Conservation (phyloP, 2,888 invertebrate genomes). For the Stegophylla sp. region DNA sequence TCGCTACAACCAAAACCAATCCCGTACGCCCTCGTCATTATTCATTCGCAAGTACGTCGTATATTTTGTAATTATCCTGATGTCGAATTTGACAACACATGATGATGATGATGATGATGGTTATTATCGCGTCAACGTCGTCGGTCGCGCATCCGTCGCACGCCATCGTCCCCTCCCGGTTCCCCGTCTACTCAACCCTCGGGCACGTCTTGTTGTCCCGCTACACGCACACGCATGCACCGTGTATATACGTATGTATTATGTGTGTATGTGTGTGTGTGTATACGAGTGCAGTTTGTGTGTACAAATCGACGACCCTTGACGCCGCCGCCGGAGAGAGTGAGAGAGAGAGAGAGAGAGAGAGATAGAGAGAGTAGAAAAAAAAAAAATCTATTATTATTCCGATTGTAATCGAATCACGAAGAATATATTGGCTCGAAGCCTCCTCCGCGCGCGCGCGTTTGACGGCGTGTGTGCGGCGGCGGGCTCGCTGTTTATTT, state of each 20-base stretch:
- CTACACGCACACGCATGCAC: too few relatives aligned
- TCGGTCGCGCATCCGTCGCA: too few relatives aligned
- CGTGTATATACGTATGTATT: neutral
- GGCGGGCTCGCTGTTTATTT: conserved; percentile 24
- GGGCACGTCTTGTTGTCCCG: too few relatives aligned
- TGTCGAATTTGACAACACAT: too few relatives aligned
- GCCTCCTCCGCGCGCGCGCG: neutral
- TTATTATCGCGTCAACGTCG: too few relatives aligned
- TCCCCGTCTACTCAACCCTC: too few relatives aligned
- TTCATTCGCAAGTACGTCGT: too few relatives aligned
- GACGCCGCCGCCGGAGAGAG: neutral
- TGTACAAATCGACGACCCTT: neutral
- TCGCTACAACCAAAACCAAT: too few relatives aligned
- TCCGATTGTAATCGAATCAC: conserved; percentile 41
- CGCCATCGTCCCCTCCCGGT: too few relatives aligned
- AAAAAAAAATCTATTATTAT: conserved; percentile 23
- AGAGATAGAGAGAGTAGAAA: neutral
- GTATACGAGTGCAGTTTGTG: neutral
- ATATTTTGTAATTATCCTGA: too few relatives aligned
- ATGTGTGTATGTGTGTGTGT: neutral
- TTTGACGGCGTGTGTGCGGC: neutral
- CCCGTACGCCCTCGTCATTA: too few relatives aligned
- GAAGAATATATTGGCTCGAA: conserved; percentile 18
- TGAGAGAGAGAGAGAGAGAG: neutral
- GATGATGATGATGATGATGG: too few relatives aligned